Base-by-base conservation (phyloP, 1,140 invertebrate species). In the Trachymyrmex septentrionalis region DNA sequence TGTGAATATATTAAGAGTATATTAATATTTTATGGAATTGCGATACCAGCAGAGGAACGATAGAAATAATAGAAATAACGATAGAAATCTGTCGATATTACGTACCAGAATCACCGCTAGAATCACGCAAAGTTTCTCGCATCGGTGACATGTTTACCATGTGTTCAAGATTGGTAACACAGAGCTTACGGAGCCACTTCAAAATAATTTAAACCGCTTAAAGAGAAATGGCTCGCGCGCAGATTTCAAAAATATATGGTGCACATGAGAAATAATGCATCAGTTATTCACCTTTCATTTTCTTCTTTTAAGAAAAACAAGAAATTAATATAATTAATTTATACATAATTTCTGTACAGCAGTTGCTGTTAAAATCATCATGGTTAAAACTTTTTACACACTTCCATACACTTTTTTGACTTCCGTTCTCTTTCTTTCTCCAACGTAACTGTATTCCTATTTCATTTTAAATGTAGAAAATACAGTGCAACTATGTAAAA, bases 31-130 rank as follows among this genome's bases (percentile, higher is more conserved):
- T n/a, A 50, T 24, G 34, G 27, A 61, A 6, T 55, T 53, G 19
- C 24, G 38, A 44, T 19, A 55, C 66, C 34, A 19, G 9, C 4
- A 10, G 0, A 16, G 21, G 6, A 61, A 24, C 12, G 50, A 38
- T 44, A 57, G 2, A 61, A 64, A 63, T 16, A 14, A 30, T 19
- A 30, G n/a, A n/a, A n/a, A n/a, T n/a, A n/a, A n/a, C n/a, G n/a
- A n/a, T n/a, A n/a, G n/a, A n/a, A 5, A 57, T 48, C 72, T 5
- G 55, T 67, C 21, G 10, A 63, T 48, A 61, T 30, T 82, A 86
- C 86, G 38, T 86, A 94, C 93, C 93, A 34, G 93, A 94, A 87
- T 94, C 93, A 38, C 91, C 92, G 67, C 92, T 94, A 21, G 93
- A 93, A 86, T 93, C 92, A 9, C 87, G 91, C 21, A 91, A 76